phyloP scores from a whole-genome alignment of 2,113 vertebrate species.

The Elgaria multicarinata region DNA sequence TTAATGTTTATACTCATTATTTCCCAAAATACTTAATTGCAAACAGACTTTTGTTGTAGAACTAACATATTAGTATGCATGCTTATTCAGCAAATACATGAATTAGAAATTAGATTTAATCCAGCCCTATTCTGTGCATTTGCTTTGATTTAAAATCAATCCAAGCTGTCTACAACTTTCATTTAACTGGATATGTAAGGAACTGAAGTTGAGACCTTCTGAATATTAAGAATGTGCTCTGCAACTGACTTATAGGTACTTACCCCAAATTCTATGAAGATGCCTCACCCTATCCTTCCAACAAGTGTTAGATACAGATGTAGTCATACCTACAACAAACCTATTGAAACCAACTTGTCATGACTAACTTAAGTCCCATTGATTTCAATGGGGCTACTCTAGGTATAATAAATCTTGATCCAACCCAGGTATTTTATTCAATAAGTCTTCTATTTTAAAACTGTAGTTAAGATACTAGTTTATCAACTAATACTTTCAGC shows the following conservation, averaged over 20 bases:
- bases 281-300: neutral
- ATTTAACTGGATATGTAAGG: neutral
- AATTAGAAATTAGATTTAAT: neutral
- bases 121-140: neutral
- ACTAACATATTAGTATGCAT: neutral
- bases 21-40: neutral
- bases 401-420: too few relatives aligned
- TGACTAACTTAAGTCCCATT: too few relatives aligned
- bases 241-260: neutral
- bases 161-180: neutral
- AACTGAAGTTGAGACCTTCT: neutral
- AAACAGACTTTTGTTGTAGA: neutral
- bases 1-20: neutral
- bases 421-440: neutral
- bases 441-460: neutral
- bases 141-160: neutral
- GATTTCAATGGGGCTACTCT: too few relatives aligned
- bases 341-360: too few relatives aligned
- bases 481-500: neutral
- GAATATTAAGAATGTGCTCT: neutral
- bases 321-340: too few relatives aligned
- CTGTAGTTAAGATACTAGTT: neutral
- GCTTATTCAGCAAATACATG: neutral
- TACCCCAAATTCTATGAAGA: neutral
- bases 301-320: too few relatives aligned